Evolutionary conservation across 2,888 invertebrate species (phyloP), one percentile per base, ranked within the genome.

Genomic region (Crematogaster levior): DNA sequence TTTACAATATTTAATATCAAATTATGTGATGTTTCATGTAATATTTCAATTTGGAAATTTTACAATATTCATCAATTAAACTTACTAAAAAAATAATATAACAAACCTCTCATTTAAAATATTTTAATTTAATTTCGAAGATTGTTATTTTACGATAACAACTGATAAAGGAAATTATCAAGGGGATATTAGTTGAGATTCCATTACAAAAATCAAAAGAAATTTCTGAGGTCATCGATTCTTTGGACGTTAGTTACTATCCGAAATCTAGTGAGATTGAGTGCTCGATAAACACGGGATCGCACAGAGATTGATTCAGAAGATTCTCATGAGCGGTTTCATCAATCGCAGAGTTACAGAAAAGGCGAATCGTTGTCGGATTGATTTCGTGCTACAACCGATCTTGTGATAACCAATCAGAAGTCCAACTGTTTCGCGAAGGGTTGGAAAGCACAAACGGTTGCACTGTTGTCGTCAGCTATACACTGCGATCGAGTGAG

Each of bases 341-440:
- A 70, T 81, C 61, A 63, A 63, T 73, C 61, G 85, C 65, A 74
- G 68, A 75, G 84, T 75, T 63, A 68, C 85, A 75, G 82, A 85
- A 77, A 81, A 83, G 82, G 60, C 75, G 83, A 85, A 82, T 85
- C 86, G 86, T 84, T 89, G 89, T 84, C 84, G 85, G 66, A 81
- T 63, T 74, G 70, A 84, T 83, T 86, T 84, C 87, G 89, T 91
- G 91, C 91, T 90, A 89, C 85, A 91, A 89, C 90, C 91, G 91
- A 92, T 93, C 91, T 91, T 91, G 91, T 91, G 90, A 91, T 91
- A 91, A 90, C 89, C 88, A 90, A 90, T 91, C 91, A 92, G 90
- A 86, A 12, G 89, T 82, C 90, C 91, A 91, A 93, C 91, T 91
- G 91, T 93, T 92, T 85, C 74, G 46, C 70, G 46, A 24, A 48